Base-by-base conservation (phyloP, 1,140 invertebrate genomes). In the Rhopalosiphum maidis region DNA sequence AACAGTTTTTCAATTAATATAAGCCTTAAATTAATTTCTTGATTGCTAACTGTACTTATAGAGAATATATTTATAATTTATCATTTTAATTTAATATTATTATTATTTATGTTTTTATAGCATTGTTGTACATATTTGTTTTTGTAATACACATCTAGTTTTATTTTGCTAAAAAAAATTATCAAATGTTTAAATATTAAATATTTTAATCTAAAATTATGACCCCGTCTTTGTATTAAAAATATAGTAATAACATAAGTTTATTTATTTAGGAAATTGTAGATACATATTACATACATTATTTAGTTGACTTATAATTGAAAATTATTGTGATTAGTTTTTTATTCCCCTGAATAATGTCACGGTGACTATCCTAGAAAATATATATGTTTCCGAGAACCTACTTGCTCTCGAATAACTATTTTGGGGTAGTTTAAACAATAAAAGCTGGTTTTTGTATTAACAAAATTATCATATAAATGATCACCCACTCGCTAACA, bases 401-500 rank as follows among this genome's bases (percentile, higher is more conserved):
- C n/a, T 77, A 77, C 30, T 6, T n/a, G 60, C 30, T 5, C 60
- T 77, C 60, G 15, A 77, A 77, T n/a, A 77, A 77, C 60, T n/a
- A n/a, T 77, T 77, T 77, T 15, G n/a, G 9, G 60, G 60, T 15
- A 77, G 60, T 35, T 77, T 77, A 77, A 77, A 18, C 60, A n/a
- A 77, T 77, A 77, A 77, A 77, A 77, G 60, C 60, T 77, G 30
- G 60, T n/a, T 77, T 68, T 77, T 77, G 60, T n/a, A n/a, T n/a
- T 35, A 77, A 77, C 11, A 18, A 77, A 77, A n/a, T 77, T 77
- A 77, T n/a, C 60, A 77, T 77, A 30, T 77, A 77, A 77, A 77
- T n/a, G 60, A 77, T 77, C 60, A 21, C 30, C 60, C 30, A 77
- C 30, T n/a, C 4, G 11, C 60, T 30, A n/a, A n/a, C 30, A 77